These are phyloP conservation scores for Diceros bicornis DNA, from an alignment of 2,797 vertebrate genomes.

Conservation along the genomic window DNA sequence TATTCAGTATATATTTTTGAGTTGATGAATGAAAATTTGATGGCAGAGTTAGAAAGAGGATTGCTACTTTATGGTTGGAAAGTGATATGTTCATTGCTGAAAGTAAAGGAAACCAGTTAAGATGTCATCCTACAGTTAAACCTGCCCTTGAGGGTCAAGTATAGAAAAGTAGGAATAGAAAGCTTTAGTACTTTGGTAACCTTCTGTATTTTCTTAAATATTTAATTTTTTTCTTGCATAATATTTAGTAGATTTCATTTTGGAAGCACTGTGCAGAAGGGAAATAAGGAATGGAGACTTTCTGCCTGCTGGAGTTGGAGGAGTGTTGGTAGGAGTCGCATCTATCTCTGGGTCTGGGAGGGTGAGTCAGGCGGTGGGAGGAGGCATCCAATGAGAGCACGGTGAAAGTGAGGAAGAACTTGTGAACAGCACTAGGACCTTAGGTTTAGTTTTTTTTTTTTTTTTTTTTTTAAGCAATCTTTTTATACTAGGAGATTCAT, in stretches of 20 bases:
- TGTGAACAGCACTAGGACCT: not conserved
- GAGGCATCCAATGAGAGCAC: not conserved
- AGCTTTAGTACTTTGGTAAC: not conserved
- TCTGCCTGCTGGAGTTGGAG: not conserved
- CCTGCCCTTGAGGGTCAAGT: not conserved
- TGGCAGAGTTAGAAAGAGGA: not conserved
- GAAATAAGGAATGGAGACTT: not conserved
- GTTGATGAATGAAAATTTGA: not conserved
- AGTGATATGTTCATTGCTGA: not conserved
- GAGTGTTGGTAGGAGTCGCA: not conserved
- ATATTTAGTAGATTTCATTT: not conserved
- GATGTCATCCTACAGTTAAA: not conserved
- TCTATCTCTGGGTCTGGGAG: not conserved
- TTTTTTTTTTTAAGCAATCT: not conserved
- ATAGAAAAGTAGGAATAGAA: not conserved
- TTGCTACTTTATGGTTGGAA: not conserved
- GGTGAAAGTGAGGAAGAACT: not conserved
- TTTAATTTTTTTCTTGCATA: not conserved
- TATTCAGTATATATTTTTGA: conserved; percentile 20
- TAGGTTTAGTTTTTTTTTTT: not conserved
- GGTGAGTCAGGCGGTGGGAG: too few species aligned
- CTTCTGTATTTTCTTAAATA: not conserved
- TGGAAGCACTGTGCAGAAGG: not conserved
- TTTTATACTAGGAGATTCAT: not conserved
- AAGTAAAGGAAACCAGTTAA: not conserved